A percentile compares a stretch with the other conserved stretches of the same genome.
Conservation (phyloP, 2,113 vertebrate species). For the Lepisosteus osseus region DNA sequence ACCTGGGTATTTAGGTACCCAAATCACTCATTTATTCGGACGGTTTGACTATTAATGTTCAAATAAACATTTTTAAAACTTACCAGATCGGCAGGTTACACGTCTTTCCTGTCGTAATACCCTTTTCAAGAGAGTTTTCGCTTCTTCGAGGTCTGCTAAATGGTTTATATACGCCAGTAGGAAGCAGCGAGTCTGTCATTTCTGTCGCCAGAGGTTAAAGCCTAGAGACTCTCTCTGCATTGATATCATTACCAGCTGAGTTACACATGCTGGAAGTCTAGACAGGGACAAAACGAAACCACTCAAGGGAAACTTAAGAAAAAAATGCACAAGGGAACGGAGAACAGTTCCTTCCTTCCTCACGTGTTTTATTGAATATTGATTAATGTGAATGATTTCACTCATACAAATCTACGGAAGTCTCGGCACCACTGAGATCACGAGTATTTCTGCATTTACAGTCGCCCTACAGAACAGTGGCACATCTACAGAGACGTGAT, state of each 20-base stretch:
- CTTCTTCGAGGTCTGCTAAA: slow-evolving; percentile 8
- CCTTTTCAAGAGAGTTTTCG: slow-evolving; percentile 25
- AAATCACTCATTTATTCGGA: no score
- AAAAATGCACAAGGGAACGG: slow-evolving; percentile 44
- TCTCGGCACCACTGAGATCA: not conserved
- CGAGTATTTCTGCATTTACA: not conserved
- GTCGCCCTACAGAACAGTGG: not conserved
- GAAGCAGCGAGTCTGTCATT: not conserved
- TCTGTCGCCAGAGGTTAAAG: slow-evolving; percentile 20
- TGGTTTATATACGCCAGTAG: not conserved
- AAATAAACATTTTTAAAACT: not conserved
- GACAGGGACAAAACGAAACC: slow-evolving; percentile 70
- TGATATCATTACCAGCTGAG: slow-evolving; percentile 24
- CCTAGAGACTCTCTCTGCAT: slow-evolving; percentile 13
- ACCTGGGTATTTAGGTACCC: no score
- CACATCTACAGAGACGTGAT: not conserved
- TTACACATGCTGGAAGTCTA: slow-evolving; percentile 32
- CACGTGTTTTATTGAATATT: slow-evolving; percentile 28
- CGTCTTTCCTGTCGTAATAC: not conserved
- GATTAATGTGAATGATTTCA: slow-evolving; percentile 14
- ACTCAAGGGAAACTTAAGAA: slow-evolving; percentile 69
- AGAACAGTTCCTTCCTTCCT: slow-evolving; percentile 60
- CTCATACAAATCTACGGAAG: slow-evolving; percentile 6
- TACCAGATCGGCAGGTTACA: not conserved
- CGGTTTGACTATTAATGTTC: no score